Conservation (phyloP, 2,888 invertebrate genomes). For the Phaonia tiefii region DNA sequence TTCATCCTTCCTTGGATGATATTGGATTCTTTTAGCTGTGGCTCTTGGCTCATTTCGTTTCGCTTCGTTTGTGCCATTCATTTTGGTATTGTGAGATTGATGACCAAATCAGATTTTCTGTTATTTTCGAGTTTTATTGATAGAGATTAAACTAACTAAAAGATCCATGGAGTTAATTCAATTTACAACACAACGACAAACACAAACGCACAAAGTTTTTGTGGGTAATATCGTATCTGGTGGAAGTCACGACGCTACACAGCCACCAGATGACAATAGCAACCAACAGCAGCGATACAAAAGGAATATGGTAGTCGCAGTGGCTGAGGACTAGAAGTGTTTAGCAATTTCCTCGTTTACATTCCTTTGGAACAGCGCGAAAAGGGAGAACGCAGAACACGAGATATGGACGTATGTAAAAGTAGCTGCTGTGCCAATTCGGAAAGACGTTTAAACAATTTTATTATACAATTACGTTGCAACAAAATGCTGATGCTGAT, state of each 20-base stretch:
- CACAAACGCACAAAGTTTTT: background rate
- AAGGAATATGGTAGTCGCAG: background rate
- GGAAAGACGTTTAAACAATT: slow-evolving; percentile 62
- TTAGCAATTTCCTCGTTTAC: slow-evolving; percentile 66
- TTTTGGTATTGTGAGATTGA: slow-evolving; percentile 57
- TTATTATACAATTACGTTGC: slow-evolving; percentile 67
- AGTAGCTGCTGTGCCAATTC: slow-evolving; percentile 41
- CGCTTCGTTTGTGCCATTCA: slow-evolving; percentile 35
- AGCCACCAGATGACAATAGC: slow-evolving; percentile 19
- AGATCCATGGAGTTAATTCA: slow-evolving; percentile 64
- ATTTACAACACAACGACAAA: slow-evolving; percentile 48
- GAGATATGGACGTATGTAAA: slow-evolving; percentile 43
- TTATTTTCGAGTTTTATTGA: slow-evolving; percentile 26
- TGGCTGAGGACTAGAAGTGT: slow-evolving; percentile 49
- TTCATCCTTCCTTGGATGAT: too few relatives aligned
- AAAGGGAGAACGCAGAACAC: slow-evolving; percentile 2
- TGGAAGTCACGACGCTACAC: background rate
- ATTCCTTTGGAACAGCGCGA: slow-evolving; percentile 45
- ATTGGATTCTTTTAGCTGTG: background rate
- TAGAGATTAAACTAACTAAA: slow-evolving; percentile 56
- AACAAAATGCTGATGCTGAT: slow-evolving; percentile 52
- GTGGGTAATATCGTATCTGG: too few relatives aligned
- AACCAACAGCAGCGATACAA: slow-evolving; percentile 16
- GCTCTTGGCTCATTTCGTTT: slow-evolving; percentile 30
- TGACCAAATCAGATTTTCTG: slow-evolving; percentile 60